These are phyloP conservation scores for Diabrotica undecimpunctata DNA, from an alignment of 1,140 invertebrate species.

Conservation along the genomic window DNA sequence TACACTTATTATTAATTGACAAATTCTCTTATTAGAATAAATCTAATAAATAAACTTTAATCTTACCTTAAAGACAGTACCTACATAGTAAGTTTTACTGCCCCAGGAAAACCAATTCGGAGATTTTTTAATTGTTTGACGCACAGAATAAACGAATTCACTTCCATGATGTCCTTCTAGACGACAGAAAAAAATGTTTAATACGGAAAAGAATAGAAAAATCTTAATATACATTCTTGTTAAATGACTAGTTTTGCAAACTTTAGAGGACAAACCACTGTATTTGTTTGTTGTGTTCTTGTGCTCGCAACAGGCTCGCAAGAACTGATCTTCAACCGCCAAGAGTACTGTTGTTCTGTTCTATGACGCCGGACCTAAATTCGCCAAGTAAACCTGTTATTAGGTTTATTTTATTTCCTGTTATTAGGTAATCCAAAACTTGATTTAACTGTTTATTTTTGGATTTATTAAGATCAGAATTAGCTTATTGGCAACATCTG, in stretches of 20 bases:
- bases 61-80: conserved; percentile 8
- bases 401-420: too few relatives aligned
- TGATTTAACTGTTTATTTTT: too few relatives aligned
- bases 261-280: not conserved
- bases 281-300: not conserved
- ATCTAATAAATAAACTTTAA: not conserved
- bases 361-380: too few relatives aligned
- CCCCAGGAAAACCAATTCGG: conserved; percentile 4
- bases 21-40: too few relatives aligned
- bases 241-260: not conserved
- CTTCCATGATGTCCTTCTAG: not conserved
- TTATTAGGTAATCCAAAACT: too few relatives aligned
- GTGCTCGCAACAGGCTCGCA: too few relatives aligned
- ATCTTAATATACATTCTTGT: not conserved
- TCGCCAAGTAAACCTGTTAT: too few relatives aligned
- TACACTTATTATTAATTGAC: too few relatives aligned
- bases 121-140: not conserved
- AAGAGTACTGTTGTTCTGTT: too few relatives aligned
- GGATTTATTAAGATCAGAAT: too few relatives aligned
- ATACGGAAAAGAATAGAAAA: not conserved
- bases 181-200: not conserved
- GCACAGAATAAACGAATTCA: not conserved
- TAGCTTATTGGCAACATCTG: too few relatives aligned
- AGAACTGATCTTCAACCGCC: too few relatives aligned
- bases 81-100: conserved; percentile 7